Evolutionary conservation across 2,113 vertebrate genomes (phyloP).

Genomic region (Setophaga kirtlandii): DNA sequence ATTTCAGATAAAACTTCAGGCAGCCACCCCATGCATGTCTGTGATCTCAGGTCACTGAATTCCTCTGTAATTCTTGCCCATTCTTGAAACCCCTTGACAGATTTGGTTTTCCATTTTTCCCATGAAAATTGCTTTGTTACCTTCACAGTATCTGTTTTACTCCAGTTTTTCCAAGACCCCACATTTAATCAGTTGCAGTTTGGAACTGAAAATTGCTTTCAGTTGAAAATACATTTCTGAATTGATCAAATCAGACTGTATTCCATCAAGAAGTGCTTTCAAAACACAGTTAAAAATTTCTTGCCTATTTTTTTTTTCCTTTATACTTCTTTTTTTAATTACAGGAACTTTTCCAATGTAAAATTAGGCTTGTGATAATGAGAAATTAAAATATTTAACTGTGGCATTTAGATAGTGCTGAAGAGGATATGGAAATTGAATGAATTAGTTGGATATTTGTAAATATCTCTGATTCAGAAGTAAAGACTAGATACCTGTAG

Average conservation of each 20-base stretch:
- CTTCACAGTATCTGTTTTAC: background rate
- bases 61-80: background rate
- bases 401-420: background rate
- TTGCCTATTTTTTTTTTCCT: background rate
- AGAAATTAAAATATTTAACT: background rate
- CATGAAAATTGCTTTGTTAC: background rate
- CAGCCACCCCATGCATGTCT: background rate
- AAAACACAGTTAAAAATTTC: background rate
- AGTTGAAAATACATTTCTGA: background rate
- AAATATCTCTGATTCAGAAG: background rate
- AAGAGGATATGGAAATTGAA: background rate
- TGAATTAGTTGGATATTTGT: background rate
- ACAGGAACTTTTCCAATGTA: background rate
- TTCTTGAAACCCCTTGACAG: background rate
- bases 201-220: background rate
- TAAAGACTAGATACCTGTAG: background rate
- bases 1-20: background rate
- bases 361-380: background rate
- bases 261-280: background rate
- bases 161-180: background rate
- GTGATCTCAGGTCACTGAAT: background rate
- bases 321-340: background rate
- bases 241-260: background rate
- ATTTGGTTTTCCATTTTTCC: background rate
- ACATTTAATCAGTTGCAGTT: background rate